Base-by-base conservation (phyloP, 1,140 invertebrate species). In the Ectropis grisescens region DNA sequence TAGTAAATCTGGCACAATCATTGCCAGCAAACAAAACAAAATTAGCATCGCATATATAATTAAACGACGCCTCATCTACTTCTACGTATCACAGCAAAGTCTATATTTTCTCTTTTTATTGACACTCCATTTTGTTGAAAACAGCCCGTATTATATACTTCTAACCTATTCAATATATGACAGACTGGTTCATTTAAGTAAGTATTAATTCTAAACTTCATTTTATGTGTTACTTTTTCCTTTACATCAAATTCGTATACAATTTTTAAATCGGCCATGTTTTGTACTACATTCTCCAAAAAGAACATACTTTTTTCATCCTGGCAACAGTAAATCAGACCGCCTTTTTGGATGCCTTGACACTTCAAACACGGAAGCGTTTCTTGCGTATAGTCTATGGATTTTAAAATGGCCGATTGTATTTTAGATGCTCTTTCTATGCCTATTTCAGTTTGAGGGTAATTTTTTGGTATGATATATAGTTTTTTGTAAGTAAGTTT, bases 331-430 rank as follows among this genome's bases (percentile, higher is more conserved):
- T 65, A 65, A 0, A 58, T 11, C 8, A 69, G 23, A 0, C 33
- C 41, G 25, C 44, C 48, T 27, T 55, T 32, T 42, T 54, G 38
- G 3, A 52, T 12, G 2, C 65, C 60, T 16, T 49, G 38, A 29
- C 58, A 69, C 13, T 60, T 47, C 1, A 65, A 27, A 11, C 41
- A 27, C 2, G 64, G 64, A 25, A 58, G 27, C n/a, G n/a, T n/a
- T 13, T 37, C 29, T 7, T 9, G 29, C 0, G n/a, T 14, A 1
- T 32, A 10, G 8, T 39, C 13, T 26, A 47, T 24, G 9, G 29
- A 36, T 1, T 41, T 23, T 0, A 37, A 44, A 13, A 58, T 47
- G n/a, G 33, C 3, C 7, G 7, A 34, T 37, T 57, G 49, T 11
- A 53, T 19, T 2, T 13, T 6, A 13, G 12, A 29, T 0, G 28